phyloP scores from a whole-genome alignment of 2,113 vertebrate genomes.

The Australoheros scitulus region DNA sequence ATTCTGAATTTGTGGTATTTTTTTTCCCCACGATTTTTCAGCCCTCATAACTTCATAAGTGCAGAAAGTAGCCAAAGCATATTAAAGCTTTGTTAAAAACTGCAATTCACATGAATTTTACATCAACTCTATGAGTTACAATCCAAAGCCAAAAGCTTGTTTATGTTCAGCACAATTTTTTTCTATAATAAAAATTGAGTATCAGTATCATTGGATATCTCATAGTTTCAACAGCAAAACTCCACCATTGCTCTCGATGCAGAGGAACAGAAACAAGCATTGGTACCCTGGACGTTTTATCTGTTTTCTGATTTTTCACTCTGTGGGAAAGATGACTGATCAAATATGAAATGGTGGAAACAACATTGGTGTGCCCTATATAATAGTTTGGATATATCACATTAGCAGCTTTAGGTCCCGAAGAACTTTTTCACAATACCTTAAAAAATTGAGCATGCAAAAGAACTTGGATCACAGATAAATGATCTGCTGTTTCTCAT shows the following conservation, averaged over 20 bases:
- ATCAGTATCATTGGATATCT: no score
- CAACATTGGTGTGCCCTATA: neutral
- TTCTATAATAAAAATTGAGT: neutral
- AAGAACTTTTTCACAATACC: no score
- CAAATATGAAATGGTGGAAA: no score
- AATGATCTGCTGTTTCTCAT: neutral
- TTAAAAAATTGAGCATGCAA: neutral
- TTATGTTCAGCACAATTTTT: neutral
- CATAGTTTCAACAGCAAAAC: no score
- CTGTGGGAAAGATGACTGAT: no score
- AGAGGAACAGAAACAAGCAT: neutral
- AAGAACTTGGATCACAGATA: neutral
- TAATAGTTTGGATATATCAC: neutral
- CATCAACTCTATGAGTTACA: no score
- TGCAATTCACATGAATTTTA: no score
- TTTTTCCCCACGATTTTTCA: neutral
- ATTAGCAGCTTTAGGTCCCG: no score
- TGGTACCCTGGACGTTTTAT: neutral
- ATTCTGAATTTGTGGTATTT: neutral
- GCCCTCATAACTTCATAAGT: neutral
- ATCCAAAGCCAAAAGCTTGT: neutral
- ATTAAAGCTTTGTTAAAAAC: neutral
- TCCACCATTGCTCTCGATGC: no score
- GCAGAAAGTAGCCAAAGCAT: neutral
- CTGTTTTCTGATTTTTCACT: neutral